Base-by-base conservation (phyloP, 2,888 invertebrate genomes). In the Hypselothyrea guttata region DNA sequence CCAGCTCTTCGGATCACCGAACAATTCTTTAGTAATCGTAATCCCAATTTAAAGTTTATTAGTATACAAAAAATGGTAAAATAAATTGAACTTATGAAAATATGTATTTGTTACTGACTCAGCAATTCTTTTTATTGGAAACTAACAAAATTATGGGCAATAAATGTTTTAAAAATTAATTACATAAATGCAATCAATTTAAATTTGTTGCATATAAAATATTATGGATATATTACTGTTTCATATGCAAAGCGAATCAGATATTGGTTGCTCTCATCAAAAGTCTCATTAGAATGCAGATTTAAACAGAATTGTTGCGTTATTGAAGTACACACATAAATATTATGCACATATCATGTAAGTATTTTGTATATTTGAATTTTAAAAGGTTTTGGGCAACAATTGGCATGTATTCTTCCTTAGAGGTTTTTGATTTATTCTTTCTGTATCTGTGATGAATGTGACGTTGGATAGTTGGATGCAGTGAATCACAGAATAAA, bases 211-310 rank as follows among this genome's bases (percentile, higher is more conserved):
- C 22, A 22, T 22, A 22, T 22, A 5, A 22, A 22, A 22, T 5
- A 22, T 22, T 22, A 4, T 22, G 22, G 22, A 5, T 4, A 22
- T 22, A 22, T 34, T 48, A 38, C 37, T 15, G 15, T n/a, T 42
- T 27, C 15, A 34, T 31, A 37, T 18, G 33, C 16, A 38, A 35
- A 49, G 9, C 15, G 41, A 52, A 56, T 56, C 37, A 28, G 4
- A 18, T 35, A 11, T 44, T 4, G 31, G 12, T 22, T 15, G 38
- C 12, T 7, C 7, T 42, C 18, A 41, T 40, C 35, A 38, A 33
- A 51, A 30, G 47, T 9, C 71, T 57, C 54, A 71, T 65, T 30
- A 71, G 61, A 67, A 76, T 76, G 72, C 79, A 75, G 75, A 83
- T 78, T 64, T 47, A 64, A 62, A 75, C 61, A 48, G 22, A 30